Evolutionary conservation across 1,140 invertebrate species (phyloP), one percentile per base, ranked within the genome.

Genomic region (Drosophila watanabei): DNA sequence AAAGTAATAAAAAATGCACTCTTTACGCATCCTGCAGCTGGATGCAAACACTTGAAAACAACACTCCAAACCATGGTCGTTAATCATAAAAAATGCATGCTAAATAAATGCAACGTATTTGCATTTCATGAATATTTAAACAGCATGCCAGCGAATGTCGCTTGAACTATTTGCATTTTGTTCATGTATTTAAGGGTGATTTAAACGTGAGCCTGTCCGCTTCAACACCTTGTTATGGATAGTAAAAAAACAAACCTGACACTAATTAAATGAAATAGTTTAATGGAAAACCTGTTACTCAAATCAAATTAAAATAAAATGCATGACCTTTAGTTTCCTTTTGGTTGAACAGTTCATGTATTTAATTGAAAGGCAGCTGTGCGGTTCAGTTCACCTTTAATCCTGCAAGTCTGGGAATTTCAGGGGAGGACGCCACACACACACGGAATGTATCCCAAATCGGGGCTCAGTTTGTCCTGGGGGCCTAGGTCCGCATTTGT

Each of bases 31-130:
- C 20, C 20, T 39, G 35, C 35, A 39, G 35, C 3, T 10, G n/a
- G 5, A 24, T 24, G 24, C 5, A 39, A 57, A 57, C 16, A 57
- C 35, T 39, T 28, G 8, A 7, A 28, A 37, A 56, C 7, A 28
- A n/a, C 20, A 37, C 13, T 28, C 2, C 20, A 28, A 39, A 16
- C 54, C 54, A 57, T 57, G 54, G 54, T 24, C 54, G 28, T 24
- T 41, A 28, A 24, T 58, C 35, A 64, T 66, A 8, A 66, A 45
- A 45, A 24, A 63, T 66, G 39, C 58, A 66, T 66, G 63, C 58
- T 63, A 63, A 20, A 24, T 59, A 60, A 64, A 61, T 65, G 61
- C 54, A 39, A 45, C 62, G 14, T 28, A 43, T 65, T 65, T 61
- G 63, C 63, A 66, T 46, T 28, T 45, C 63, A 66, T 63, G 63